Evolutionary conservation across 2,113 vertebrate genomes (phyloP).

Genomic region (Mustela lutreola): DNA sequence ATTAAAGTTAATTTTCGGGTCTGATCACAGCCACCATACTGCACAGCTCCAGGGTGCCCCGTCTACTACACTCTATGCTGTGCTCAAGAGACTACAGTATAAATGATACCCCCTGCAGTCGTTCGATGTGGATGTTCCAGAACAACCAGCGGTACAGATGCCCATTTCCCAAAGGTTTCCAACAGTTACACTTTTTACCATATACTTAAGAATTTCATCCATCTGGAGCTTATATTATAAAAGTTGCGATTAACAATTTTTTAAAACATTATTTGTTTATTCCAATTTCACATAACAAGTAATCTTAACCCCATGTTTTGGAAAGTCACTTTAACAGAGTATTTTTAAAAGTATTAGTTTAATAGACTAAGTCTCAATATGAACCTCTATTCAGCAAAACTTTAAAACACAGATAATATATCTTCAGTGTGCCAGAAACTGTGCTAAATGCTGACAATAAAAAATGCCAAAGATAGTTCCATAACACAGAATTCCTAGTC

Average conservation of each 20-base stretch:
- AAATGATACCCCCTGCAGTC: not conserved
- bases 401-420: not conserved
- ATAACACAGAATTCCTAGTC: not conserved
- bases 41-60: not conserved
- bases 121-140: not conserved
- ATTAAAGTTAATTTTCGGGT: not conserved
- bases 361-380: not conserved
- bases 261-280: constrained; percentile 14
- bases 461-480: not conserved
- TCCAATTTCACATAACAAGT: not conserved
- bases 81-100: not conserved
- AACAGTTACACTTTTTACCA: not conserved
- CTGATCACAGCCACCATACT: not conserved
- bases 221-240: not conserved
- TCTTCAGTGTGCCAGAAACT: not conserved
- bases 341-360: not conserved
- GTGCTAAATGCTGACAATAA: constrained; percentile 13
- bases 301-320: not conserved
- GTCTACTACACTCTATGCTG: not conserved
- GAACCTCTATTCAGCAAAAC: not conserved
- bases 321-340: constrained; percentile 11
- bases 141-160: not conserved
- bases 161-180: constrained; percentile 13
- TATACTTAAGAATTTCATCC: constrained; percentile 23
- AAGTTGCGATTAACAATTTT: constrained; percentile 2